Conservation (phyloP, 2,797 vertebrate species). For the Melanotaenia maccullochi region DNA sequence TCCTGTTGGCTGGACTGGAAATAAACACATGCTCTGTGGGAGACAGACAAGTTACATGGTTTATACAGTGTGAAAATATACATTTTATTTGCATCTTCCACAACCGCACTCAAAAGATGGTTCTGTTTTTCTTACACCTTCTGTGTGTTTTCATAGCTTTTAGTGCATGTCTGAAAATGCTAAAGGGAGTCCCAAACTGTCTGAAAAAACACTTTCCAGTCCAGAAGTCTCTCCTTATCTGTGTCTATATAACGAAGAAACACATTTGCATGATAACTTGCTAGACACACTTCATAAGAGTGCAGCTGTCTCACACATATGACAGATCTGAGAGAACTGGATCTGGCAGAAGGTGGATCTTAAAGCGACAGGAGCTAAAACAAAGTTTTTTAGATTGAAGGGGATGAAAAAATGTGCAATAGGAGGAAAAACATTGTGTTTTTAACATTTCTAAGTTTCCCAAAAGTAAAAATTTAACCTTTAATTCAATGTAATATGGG, state of each 20-base stretch:
- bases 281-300: neutral
- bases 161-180: neutral
- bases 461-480: neutral
- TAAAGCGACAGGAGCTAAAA: conserved; percentile 2
- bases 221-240: neutral
- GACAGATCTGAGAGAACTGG: neutral
- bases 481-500: neutral
- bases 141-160: neutral
- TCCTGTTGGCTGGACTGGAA: conserved; percentile 62
- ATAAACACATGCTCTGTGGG: conserved; percentile 17
- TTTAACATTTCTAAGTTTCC: neutral
- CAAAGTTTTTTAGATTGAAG: neutral
- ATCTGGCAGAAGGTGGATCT: neutral
- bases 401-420: neutral
- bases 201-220: neutral
- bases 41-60: neutral
- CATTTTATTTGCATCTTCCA: neutral
- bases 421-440: neutral
- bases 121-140: neutral
- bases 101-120: neutral
- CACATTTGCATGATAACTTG: neutral
- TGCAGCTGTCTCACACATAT: neutral
- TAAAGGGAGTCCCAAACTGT: neutral
- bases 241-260: neutral
- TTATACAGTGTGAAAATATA: neutral